Evolutionary conservation across 2,113 vertebrate genomes (phyloP).

Genomic region (Odobenus rosmarus): DNA sequence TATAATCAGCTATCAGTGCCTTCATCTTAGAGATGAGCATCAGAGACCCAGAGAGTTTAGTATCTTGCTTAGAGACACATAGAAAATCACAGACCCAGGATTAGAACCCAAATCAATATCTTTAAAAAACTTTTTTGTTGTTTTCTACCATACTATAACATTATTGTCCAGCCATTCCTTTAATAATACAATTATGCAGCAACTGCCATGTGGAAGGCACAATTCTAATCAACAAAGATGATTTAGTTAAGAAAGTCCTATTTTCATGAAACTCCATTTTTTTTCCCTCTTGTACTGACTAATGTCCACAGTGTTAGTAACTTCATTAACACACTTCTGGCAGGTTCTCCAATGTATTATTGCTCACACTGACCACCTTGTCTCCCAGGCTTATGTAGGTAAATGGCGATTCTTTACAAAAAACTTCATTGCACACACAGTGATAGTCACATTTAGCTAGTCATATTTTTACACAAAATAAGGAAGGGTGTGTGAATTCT

Average conservation of each 20-base stretch:
- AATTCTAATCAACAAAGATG: neutral
- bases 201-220: neutral
- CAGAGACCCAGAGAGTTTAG: neutral
- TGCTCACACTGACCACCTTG: neutral
- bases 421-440: neutral
- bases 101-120: neutral
- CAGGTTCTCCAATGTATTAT: neutral
- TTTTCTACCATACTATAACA: neutral
- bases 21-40: neutral
- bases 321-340: neutral
- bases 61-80: neutral
- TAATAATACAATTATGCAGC: neutral
- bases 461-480: neutral
- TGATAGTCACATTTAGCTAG: neutral
- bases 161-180: neutral
- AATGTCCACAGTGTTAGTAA: neutral
- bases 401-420: neutral
- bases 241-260: neutral
- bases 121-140: neutral
- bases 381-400: neutral
- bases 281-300: neutral
- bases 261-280: neutral
- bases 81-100: neutral
- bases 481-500: neutral
- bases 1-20: neutral